Base-by-base conservation (phyloP, 2,888 invertebrate species). In the Coenonympha arcania region DNA sequence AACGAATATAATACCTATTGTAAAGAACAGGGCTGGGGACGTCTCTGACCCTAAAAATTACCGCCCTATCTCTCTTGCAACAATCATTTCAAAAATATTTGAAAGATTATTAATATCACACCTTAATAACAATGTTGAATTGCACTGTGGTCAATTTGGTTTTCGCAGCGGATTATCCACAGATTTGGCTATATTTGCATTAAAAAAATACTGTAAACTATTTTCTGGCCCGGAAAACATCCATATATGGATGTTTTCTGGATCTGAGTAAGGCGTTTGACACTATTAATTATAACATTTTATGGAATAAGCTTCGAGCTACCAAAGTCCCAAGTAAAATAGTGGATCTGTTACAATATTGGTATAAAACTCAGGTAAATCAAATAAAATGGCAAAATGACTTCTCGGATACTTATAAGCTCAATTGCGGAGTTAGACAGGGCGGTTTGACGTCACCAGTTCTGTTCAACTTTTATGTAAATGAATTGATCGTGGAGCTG, bases 401-500 rank as follows among this genome's bases (percentile, higher is more conserved):
- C 24, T 13, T 36, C 3, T 46, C 37, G n/a, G 30, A 30, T 36
- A 16, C 20, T 9, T 34, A 26, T n/a, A 11, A 26, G 15, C 15
- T 45, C n/a, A 34, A 45, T 3, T 45, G 44, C 18, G 36, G 46
- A 5, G 37, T 46, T 28, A 30, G 46, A 18, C 46, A 46, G 44
- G 44, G 44, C 2, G 44, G 34, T 11, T 8, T 44, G 24, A 44
- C 9, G 8, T 44, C 44, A 11, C 44, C 44, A 5, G n/a, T 13
- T 2, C 19, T 43, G 6, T 43, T 43, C 9, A 31, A 43, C 22
- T 11, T 44, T 8, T 44, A 44, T 16, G 16, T 26, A 16, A 44
- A 44, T 16, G 15, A 24, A 16, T 24, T 20, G 9, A 33, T 34
- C 6, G 15, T 13, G 19, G 33, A 33, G 24, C 24, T 34, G n/a